A percentile compares a stretch with the other conserved stretches of the same genome.
phyloP scores from a whole-genome alignment of 1,140 invertebrate genomes.

The Saccostrea glomerata region DNA sequence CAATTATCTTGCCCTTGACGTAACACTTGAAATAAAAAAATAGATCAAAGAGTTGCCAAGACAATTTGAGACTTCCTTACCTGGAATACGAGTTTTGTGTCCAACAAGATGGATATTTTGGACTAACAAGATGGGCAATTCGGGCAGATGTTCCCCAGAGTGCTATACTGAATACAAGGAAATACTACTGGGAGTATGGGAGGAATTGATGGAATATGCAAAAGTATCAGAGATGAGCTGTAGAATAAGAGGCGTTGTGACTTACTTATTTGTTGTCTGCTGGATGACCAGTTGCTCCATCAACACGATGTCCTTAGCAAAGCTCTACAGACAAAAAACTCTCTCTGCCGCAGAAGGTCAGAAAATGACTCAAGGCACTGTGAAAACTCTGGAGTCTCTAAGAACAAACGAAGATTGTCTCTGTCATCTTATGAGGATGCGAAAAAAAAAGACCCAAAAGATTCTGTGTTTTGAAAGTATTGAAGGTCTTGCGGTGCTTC shows the following conservation, averaged over 20 bases:
- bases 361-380: too few relatives aligned
- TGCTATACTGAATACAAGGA: constrained; percentile 42
- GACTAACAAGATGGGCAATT: constrained; percentile 42
- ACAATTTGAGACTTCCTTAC: not conserved
- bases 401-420: too few relatives aligned
- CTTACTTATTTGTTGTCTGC: too few relatives aligned
- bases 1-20: not conserved
- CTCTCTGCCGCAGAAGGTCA: too few relatives aligned
- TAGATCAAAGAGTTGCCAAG: constrained; percentile 39
- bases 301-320: too few relatives aligned
- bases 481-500: too few relatives aligned
- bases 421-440: too few relatives aligned
- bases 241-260: not conserved
- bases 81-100: constrained; percentile 39
- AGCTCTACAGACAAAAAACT: too few relatives aligned
- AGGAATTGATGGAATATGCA: constrained; percentile 10
- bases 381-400: too few relatives aligned
- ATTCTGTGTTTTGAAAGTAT: too few relatives aligned
- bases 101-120: constrained; percentile 36
- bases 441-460: too few relatives aligned
- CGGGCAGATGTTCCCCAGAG: constrained; percentile 38
- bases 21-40: constrained; percentile 40
- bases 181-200: constrained; percentile 33
- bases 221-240: constrained; percentile 9
- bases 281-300: too few relatives aligned